Percentiles rank a stretch among this genome's conserved stretches.
Conservation (phyloP, 2,797 vertebrate species). For the Onychomys arenicola region DNA sequence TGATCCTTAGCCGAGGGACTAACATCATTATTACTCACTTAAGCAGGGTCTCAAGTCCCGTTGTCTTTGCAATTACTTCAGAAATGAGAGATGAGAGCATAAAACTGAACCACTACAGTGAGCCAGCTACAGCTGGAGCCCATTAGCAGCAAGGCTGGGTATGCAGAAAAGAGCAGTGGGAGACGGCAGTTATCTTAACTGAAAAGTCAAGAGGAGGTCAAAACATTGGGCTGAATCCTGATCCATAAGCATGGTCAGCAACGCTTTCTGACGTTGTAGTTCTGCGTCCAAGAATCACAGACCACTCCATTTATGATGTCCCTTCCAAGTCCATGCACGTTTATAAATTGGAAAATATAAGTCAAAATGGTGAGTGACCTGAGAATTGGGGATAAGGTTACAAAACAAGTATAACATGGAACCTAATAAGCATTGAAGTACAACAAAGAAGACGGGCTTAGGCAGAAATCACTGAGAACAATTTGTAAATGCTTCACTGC, state of each 20-base stretch:
- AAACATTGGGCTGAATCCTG: not conserved
- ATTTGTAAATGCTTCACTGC: not conserved
- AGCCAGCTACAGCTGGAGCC: conserved; percentile 77
- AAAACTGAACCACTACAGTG: conserved; percentile 50
- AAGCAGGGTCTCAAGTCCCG: conserved; percentile 65
- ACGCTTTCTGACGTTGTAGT: not conserved
- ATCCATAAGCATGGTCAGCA: not conserved
- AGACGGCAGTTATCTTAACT: conserved; percentile 27
- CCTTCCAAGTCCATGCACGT: not conserved
- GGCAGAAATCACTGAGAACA: not conserved
- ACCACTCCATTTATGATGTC: not conserved
- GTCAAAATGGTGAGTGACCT: not conserved
- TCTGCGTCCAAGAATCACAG: not conserved
- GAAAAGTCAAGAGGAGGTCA: conserved; percentile 46
- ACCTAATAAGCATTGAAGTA: not conserved
- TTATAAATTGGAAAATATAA: not conserved
- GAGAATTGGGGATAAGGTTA: conserved; percentile 5
- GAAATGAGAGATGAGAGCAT: conserved; percentile 67
- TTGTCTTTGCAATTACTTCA: conserved; percentile 76
- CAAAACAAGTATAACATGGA: conserved; percentile 38
- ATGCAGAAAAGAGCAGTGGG: conserved; percentile 55
- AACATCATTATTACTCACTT: conserved; percentile 61
- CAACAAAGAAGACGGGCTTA: not conserved
- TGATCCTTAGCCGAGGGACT: conserved; percentile 57
- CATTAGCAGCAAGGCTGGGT: conserved; percentile 64